Base-by-base conservation (phyloP, 2,113 vertebrate species). In the Leucosticte australis region DNA sequence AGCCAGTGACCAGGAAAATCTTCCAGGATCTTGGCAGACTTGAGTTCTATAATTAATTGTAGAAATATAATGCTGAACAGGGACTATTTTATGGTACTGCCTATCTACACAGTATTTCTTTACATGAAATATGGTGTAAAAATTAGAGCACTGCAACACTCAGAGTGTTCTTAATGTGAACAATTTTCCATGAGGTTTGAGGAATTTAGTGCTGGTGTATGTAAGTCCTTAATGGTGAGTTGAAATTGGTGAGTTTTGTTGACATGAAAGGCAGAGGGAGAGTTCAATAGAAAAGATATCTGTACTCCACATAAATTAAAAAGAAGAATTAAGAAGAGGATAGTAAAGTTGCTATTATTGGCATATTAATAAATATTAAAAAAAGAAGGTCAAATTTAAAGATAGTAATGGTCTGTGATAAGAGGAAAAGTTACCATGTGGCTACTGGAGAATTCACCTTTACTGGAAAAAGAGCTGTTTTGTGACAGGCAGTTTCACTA, bases 301-400 rank as follows among this genome's bases (percentile, higher is more conserved):
- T 63, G 16, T 31, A 13, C 13, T 83, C 9, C 4, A 52, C 11
- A 68, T 31, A 41, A 71, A 49, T 9, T 10, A 52, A 33, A 56
- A 33, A 9, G 3, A n/a, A 22, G 5, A 30, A 8, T 15, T 19
- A 57, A 47, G 42, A 52, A 49, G 8, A 46, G 1, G 1, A 2
- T 20, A 17, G 6, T 73, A 31, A 15, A 55, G 17, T 28, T 67
- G 3, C 4, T 80, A 16, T 35, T 79, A 14, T 3, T 71, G 20
- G 11, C 1, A 3, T 47, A 76, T 46, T 37, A 42, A 1, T 33
- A 63, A 63, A 2, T 63, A 41, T 44, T 47, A 85, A n/a, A 49
- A 17, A 39, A 39, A 33, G 8, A 4, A 26, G 9, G 13, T 2
- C 19, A 76, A 56, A 79, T 37, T 55, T 82, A 69, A 83, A 83